These are phyloP conservation scores for Pteromalus puparum DNA, from an alignment of 1,140 invertebrate species.

Conservation along the genomic window DNA sequence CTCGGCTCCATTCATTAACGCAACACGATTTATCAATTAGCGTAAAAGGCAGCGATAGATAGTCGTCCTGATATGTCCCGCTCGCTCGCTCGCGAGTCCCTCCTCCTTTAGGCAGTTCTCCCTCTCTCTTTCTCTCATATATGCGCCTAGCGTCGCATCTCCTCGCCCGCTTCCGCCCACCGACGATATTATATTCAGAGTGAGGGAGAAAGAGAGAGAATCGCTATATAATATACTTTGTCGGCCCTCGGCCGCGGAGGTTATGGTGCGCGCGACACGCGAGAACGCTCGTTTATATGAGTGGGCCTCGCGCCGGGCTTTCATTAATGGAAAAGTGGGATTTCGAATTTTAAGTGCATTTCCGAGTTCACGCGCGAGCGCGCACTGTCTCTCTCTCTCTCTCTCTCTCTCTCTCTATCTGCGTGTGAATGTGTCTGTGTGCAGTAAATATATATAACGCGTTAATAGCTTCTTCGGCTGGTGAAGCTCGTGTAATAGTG, in stretches of 20 bases:
- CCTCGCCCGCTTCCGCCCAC: not conserved
- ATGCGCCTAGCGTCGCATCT: conserved; percentile 6
- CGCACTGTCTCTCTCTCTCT: conserved; percentile 41
- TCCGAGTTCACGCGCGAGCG: conserved; percentile 62
- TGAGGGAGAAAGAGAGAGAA: not conserved
- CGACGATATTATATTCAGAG: not conserved
- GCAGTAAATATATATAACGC: conserved; percentile 48
- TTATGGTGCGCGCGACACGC: conserved; percentile 43
- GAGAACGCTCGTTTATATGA: conserved; percentile 59
- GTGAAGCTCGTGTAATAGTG: conserved; percentile 13
- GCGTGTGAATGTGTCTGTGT: conserved; percentile 48
- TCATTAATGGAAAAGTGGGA: conserved; percentile 72
- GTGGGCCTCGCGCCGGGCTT: conserved; percentile 61
- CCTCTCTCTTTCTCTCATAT: conserved; percentile 53
- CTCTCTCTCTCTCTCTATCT: no score
- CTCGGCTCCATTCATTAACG: conserved; percentile 72
- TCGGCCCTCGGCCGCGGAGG: not conserved
- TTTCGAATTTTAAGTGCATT: conserved; percentile 72
- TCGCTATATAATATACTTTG: not conserved
- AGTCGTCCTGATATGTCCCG: conserved; percentile 73
- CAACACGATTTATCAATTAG: conserved; percentile 76
- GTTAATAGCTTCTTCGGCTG: conserved; percentile 63
- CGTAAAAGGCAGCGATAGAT: conserved; percentile 75
- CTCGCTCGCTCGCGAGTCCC: conserved; percentile 21
- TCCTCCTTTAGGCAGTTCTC: conserved; percentile 56